A percentile compares a stretch with the other conserved stretches of the same genome.
Conservation (phyloP, 2,113 vertebrate genomes). For the Neotragus moschatus region DNA sequence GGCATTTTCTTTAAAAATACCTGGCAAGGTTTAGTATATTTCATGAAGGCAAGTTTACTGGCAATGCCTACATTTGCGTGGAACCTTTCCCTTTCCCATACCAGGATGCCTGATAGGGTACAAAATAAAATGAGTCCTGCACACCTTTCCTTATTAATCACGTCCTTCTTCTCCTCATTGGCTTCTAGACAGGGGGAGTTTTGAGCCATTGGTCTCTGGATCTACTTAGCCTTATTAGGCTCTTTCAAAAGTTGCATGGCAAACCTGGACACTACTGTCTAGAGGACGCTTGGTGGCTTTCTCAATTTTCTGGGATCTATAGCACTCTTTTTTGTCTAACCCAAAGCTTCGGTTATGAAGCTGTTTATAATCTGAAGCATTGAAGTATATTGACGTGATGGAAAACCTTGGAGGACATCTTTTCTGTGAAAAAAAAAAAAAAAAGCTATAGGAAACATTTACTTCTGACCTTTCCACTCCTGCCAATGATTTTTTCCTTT, state of each 20-base stretch:
- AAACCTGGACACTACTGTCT: background rate
- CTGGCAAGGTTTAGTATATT: background rate
- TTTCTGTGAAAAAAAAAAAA: background rate
- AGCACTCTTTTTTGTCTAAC: background rate
- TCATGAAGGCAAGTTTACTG: background rate
- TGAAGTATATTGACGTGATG: background rate
- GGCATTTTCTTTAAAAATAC: background rate
- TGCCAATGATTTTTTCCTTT: background rate
- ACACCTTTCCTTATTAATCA: background rate
- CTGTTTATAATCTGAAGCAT: background rate
- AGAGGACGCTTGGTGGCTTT: background rate
- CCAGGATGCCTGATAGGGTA: background rate
- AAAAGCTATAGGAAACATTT: constrained; percentile 21
- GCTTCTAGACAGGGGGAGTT: background rate
- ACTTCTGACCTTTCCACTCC: background rate
- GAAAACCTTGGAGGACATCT: background rate
- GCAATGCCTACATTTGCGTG: background rate
- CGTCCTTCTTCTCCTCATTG: background rate
- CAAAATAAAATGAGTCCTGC: background rate
- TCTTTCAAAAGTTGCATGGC: background rate
- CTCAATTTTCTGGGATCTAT: background rate
- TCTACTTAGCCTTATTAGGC: background rate
- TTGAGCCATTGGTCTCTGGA: background rate
- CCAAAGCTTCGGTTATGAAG: background rate
- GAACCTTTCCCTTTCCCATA: background rate